A percentile compares a stretch with the other conserved stretches of the same genome.
Conservation (phyloP, 2,113 vertebrate species). For the Telmatochromis brichardi region DNA sequence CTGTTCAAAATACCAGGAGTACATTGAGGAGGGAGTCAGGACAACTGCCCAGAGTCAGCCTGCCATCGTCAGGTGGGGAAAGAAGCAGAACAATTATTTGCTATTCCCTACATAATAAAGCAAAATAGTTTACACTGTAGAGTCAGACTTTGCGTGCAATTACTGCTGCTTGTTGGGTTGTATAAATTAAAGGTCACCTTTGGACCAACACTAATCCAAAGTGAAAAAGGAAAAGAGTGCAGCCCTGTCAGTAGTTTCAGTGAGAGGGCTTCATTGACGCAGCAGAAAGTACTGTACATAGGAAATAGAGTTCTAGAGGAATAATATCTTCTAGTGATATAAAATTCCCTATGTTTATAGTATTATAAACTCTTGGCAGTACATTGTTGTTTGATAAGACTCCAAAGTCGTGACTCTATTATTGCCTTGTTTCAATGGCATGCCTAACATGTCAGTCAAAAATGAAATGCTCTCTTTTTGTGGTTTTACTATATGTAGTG, state of each 20-base stretch:
- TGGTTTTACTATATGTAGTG: neutral
- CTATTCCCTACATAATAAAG: neutral
- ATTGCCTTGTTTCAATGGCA: neutral
- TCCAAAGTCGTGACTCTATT: neutral
- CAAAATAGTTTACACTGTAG: neutral
- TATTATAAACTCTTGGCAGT: neutral
- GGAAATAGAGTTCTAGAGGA: neutral
- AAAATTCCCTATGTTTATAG: neutral
- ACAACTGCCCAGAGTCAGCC: slow-evolving; percentile 83
- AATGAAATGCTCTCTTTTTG: neutral
- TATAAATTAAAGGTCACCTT: neutral
- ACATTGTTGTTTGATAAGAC: neutral
- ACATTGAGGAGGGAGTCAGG: slow-evolving; percentile 90
- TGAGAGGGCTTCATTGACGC: neutral
- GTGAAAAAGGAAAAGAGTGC: neutral
- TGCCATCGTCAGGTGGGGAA: slow-evolving; percentile 74
- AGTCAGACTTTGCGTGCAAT: neutral
- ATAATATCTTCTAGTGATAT: neutral
- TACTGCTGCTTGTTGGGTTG: neutral
- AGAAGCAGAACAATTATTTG: neutral
- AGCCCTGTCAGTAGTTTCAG: neutral
- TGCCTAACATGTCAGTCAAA: neutral
- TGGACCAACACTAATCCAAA: neutral
- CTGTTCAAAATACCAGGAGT: slow-evolving; percentile 91
- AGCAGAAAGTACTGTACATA: neutral